These are phyloP conservation scores for Caloenas nicobarica DNA, from an alignment of 2,113 vertebrate species.

Conservation along the genomic window DNA sequence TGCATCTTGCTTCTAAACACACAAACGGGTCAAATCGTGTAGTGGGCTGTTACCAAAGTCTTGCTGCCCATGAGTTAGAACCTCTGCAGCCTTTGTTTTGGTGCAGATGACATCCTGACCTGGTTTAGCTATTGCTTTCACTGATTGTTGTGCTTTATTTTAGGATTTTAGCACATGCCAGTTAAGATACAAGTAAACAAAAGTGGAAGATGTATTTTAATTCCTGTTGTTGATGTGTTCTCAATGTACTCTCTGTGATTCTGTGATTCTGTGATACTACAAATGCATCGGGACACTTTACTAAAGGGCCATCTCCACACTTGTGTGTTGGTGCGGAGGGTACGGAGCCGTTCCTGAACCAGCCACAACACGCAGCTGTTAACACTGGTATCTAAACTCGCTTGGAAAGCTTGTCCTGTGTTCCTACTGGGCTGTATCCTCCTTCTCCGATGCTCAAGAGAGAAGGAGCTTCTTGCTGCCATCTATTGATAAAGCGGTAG, in stretches of 20 bases:
- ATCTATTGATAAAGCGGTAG: conserved; percentile 9
- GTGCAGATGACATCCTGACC: neutral
- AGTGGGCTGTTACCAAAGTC: neutral
- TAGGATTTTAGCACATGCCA: neutral
- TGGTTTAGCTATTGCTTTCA: neutral
- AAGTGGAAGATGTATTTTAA: neutral
- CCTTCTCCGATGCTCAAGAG: neutral
- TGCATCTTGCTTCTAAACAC: neutral
- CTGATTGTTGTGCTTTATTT: rapidly evolving
- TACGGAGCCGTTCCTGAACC: rapidly evolving
- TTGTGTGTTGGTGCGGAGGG: rapidly evolving
- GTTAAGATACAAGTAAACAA: neutral
- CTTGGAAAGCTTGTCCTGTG: rapidly evolving
- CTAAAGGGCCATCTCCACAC: rapidly evolving
- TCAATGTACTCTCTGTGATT: no score
- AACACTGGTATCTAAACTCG: rapidly evolving
- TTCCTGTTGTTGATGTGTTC: rapidly evolving
- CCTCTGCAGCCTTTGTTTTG: neutral
- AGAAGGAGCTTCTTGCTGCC: conserved; percentile 61
- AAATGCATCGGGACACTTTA: rapidly evolving
- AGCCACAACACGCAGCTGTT: neutral
- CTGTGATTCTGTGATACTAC: no score
- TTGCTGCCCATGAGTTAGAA: rapidly evolving
- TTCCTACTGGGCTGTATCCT: neutral
- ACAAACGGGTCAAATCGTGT: neutral